phyloP scores from a whole-genome alignment of 2,888 invertebrate genomes.

The Eustalomyia histrio region DNA sequence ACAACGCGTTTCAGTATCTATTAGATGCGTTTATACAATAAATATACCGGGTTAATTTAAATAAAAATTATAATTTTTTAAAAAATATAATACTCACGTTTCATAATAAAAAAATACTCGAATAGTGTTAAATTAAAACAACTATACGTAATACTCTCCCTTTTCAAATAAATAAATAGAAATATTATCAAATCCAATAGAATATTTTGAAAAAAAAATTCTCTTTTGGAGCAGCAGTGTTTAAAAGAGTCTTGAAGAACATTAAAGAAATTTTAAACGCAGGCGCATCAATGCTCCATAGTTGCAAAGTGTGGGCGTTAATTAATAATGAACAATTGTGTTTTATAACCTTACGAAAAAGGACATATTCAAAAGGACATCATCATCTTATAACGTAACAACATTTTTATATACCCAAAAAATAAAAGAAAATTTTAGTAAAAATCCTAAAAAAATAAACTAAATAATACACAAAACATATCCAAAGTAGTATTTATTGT shows the following conservation, averaged over 20 bases:
- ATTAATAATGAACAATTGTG: conserved; percentile 44
- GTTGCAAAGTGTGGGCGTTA: conserved; percentile 60
- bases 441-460: conserved; percentile 22
- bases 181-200: background rate
- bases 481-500: conserved; percentile 31
- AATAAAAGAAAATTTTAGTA: conserved; percentile 16
- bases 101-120: conserved; percentile 45
- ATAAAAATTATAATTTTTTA: background rate
- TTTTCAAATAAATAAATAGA: background rate
- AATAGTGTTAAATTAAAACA: conserved; percentile 36
- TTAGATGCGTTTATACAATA: conserved; percentile 25
- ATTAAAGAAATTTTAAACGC: conserved; percentile 37
- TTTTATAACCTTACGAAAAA: conserved; percentile 55
- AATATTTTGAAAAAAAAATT: conserved; percentile 12
- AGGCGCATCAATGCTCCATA: conserved; percentile 55
- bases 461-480: conserved; percentile 50
- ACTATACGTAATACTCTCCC: background rate
- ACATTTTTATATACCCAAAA: background rate
- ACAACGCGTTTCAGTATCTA: conserved; percentile 3
- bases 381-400: conserved; percentile 19
- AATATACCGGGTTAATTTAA: conserved; percentile 39
- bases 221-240: conserved; percentile 1
- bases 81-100: conserved; percentile 41
- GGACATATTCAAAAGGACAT: conserved; percentile 56
- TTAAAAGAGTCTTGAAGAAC: conserved; percentile 5